A percentile compares a stretch with the other conserved stretches of the same genome.
phyloP scores from a whole-genome alignment of 2,888 invertebrate species.

The Cremastinae sp. region DNA sequence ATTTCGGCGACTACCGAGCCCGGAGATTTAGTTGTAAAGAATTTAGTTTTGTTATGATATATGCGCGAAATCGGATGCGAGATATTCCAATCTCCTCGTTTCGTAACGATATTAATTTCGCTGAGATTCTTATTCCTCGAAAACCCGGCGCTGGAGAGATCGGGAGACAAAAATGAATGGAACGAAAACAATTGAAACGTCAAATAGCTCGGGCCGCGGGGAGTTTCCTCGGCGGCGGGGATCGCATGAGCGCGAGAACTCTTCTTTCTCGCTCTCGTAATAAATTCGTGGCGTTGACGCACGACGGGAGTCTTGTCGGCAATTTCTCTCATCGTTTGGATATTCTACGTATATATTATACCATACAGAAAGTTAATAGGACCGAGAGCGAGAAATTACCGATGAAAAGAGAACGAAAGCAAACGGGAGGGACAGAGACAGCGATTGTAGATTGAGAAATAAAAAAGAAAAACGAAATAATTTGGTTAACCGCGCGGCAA shows the following conservation, averaged over 20 bases:
- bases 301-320: slow-evolving; percentile 51
- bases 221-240: neutral
- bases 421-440: slow-evolving; percentile 17
- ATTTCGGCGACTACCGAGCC: neutral
- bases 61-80: no score
- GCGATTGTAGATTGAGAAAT: no score
- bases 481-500: slow-evolving; percentile 45
- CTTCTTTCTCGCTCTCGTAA: slow-evolving; percentile 29
- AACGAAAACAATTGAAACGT: slow-evolving; percentile 37
- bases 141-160: neutral
- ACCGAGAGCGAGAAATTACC: slow-evolving; percentile 42
- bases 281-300: slow-evolving; percentile 55
- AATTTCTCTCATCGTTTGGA: slow-evolving; percentile 39
- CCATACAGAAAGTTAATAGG: slow-evolving; percentile 33
- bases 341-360: slow-evolving; percentile 34
- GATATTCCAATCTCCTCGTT: no score
- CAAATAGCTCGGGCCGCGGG: slow-evolving; percentile 1
- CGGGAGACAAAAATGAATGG: neutral
- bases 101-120: no score
- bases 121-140: neutral
- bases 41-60: no score
- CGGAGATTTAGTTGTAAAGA: no score
- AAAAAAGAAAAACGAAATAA: slow-evolving; percentile 42
- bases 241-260: neutral
- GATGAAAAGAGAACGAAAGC: slow-evolving; percentile 22